Evolutionary conservation across 2,113 vertebrate genomes (phyloP), one percentile per base, ranked within the genome.

Genomic region (Melospiza georgiana): DNA sequence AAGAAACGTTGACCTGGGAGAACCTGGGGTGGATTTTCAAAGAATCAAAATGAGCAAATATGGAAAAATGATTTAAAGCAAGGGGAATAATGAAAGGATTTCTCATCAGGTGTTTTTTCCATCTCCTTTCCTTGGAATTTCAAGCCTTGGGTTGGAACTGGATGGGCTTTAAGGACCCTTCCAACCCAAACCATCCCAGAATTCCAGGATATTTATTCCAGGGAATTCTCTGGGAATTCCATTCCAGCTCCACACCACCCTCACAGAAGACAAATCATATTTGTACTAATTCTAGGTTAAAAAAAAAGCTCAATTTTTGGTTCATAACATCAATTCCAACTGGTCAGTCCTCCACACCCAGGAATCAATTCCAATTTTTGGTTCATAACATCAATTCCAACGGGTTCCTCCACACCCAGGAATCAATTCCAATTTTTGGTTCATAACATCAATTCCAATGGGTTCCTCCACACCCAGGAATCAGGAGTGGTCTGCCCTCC

Each of bases 381-480:
- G 18, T 35, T 46, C 63, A 4, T 1, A 9, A 7, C 31, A 16
- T 6, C 54, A 57, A 6, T 37, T 37, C 15, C 37, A 39, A 0
- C 4, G 2, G 22, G 17, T 61, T 82, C 46, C 31, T 84, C 54
- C 46, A 20, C 2, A 1, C 10, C 3, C 8, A 0, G 9, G 20
- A 58, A 37, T 18, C 28, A 12, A 46, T 46, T 46, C 44, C 18
- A 0, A 10, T 67, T 78, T 66, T 39, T 55, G 24, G 18, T 35
- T 46, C 63, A 4, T 1, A 7, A 7, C 31, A 16, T 6, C 49
- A 61, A 7, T 39, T 37, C 16, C 43, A 39, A 0, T 4, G 3
- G 22, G 17, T 62, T 85, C 46, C 31, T 84, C 51, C 46, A 20
- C 2, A 1, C 11, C 4, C 8, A 0, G 10, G 18, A 59, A n/a